Percentiles rank a stretch among this genome's conserved stretches.
Conservation (phyloP, 2,113 vertebrate genomes). For the Nibea albiflora region DNA sequence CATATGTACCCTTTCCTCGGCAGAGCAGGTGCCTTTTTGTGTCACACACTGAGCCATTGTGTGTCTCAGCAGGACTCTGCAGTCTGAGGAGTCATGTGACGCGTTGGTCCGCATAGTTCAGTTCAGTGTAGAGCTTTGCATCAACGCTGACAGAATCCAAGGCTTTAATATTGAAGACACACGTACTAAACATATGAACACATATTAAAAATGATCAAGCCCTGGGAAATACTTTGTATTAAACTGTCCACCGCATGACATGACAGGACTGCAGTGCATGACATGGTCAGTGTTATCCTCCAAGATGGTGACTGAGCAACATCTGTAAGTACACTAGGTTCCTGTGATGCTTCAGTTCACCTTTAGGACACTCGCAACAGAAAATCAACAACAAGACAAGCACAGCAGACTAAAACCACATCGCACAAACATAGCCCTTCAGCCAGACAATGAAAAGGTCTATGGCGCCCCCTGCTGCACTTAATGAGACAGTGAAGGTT, state of each 20-base stretch:
- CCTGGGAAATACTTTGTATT: not conserved
- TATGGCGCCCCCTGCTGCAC: slow-evolving; percentile 75
- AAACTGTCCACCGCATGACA: not conserved
- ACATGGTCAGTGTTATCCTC: not conserved
- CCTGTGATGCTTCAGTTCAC: not conserved
- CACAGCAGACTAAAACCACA: not conserved
- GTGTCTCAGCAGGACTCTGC: slow-evolving; percentile 5
- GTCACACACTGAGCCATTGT: not conserved
- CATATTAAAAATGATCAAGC: not conserved
- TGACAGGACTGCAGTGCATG: not conserved
- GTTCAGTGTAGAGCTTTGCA: not conserved
- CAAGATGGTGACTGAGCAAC: not conserved
- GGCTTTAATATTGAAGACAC: not conserved
- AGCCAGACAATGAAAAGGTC: not conserved
- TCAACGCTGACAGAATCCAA: not conserved
- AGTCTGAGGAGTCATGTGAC: slow-evolving; percentile 10
- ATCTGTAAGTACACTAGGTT: not conserved
- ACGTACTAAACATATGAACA: not conserved
- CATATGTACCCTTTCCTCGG: not conserved
- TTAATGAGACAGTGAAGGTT: slow-evolving; percentile 11
- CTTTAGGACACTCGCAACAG: not conserved
- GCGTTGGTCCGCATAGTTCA: not conserved
- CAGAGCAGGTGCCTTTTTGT: slow-evolving; percentile 11
- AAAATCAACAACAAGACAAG: not conserved
- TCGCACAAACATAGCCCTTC: not conserved